These are phyloP conservation scores for Threskiornis aethiopicus DNA, from an alignment of 2,797 vertebrate species.

Conservation along the genomic window DNA sequence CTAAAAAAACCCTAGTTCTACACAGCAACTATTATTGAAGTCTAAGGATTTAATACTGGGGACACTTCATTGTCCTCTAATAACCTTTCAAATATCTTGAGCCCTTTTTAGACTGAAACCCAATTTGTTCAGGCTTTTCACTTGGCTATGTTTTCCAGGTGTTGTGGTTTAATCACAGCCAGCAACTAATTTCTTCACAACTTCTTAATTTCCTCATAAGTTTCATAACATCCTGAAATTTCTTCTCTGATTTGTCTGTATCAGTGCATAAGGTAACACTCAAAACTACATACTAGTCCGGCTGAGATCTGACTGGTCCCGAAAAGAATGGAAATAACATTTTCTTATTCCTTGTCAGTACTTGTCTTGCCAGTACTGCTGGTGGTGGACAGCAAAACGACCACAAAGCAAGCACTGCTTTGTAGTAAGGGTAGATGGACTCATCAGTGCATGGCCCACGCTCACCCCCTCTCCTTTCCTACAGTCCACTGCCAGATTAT, in stretches of 20 bases:
- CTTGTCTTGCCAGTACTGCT: not conserved
- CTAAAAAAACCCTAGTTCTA: fast-evolving
- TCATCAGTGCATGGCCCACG: too few relatives aligned
- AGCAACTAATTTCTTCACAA: not conserved
- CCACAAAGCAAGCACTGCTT: not conserved
- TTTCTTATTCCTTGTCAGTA: not conserved
- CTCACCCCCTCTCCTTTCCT: not conserved
- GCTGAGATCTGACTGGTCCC: not conserved
- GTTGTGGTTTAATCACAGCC: too few relatives aligned
- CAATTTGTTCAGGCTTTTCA: not conserved
- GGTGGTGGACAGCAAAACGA: fast-evolving
- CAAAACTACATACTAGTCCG: not conserved
- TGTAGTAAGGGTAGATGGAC: not conserved
- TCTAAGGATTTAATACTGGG: not conserved
- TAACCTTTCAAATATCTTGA: not conserved
- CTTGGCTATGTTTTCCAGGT: not conserved
- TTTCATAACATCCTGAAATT: not conserved
- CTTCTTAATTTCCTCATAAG: not conserved
- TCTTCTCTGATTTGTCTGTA: not conserved
- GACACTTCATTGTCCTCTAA: not conserved
- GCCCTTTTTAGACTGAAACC: not conserved
- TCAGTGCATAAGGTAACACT: not conserved
- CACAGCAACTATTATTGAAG: not conserved
- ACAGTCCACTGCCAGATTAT: not conserved
- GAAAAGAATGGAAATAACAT: not conserved